Base-by-base conservation (phyloP, 2,113 vertebrate species). In the Microtus richardsoni region DNA sequence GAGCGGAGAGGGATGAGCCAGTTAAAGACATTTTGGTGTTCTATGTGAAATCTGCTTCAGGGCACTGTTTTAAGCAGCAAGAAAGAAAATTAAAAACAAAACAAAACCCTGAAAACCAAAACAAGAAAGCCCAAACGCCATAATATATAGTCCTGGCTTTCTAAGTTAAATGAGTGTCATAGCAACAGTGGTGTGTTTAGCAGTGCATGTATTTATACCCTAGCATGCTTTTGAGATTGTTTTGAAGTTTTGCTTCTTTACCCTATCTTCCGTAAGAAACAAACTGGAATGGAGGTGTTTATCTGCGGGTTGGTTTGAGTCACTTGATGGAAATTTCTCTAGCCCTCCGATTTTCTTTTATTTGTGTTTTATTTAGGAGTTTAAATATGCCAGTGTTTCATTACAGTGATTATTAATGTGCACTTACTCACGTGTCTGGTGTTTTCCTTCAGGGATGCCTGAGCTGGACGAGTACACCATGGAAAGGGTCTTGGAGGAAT, bases 401-500 rank as follows among this genome's bases (percentile, higher is more conserved):
- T 41, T 44, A 1, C 44, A 4, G 3, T 44, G 0, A 12, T 52
- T n/a, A 10, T 2, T 17, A 19, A 2, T 10, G 16, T 2, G 16
- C 41, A 14, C 66, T 66, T 24, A 22, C 36, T 60, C 44, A 28
- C 19, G 21, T n/a, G 54, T 68, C 33, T 47, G 93, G 10, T 21
- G 3, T 39, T 58, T 49, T 19, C 92, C 80, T n/a, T 10, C 86
- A 99, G 99, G 99, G 39, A 98, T 99, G 98, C 98, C 99, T 0
- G 98, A 98, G 79, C 93, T 99, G 62, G 99, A 99, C 0, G 99
- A 99, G 96, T 98, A 98, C 97, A 99, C 99, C 33, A 99, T 99
- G 99, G 99, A 99, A 96, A 98, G 99, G 28, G 99, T 99, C 66
- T 98, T 99, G 98, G 99, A 99, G 98, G 99, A 99, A 95, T 99